Evolutionary conservation across 1,140 invertebrate genomes (phyloP), one percentile per base, ranked within the genome.

Genomic region (Steinernema khuongi): DNA sequence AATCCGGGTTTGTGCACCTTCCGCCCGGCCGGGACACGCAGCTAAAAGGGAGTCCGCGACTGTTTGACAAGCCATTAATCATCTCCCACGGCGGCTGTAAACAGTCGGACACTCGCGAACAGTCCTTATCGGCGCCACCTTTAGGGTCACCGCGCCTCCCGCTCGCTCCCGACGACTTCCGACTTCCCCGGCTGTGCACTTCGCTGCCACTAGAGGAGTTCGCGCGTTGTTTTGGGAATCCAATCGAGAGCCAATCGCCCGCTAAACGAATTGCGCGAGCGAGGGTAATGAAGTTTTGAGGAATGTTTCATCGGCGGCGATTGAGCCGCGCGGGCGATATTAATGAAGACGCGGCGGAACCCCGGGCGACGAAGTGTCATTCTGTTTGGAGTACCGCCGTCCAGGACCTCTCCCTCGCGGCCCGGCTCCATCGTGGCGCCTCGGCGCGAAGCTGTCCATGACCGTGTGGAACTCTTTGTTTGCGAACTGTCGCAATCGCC

Each of bases 21-120:
- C n/a, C 36, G 36, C 36, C 36, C 7, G 7, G 7, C n/a, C n/a
- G 7, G 36, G n/a, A 41, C n/a, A n/a, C n/a, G n/a, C n/a, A 41
- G 7, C 7, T 41, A 41, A 41, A 41, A 41, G 36, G 7, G n/a
- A n/a, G 7, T n/a, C 36, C 7, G 7, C n/a, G 7, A n/a, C 36
- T 41, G 7, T 41, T n/a, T 41, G 7, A 41, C 7, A 60, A 14
- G 11, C 19, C 50, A 60, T 60, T 60, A 60, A 60, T 60, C 50
- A 60, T 60, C 50, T n/a, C 50, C 4, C 50, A 60, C 50, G 50
- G 50, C 26, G 50, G 50, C 50, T 22, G 50, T 60, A 60, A 60
- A 11, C 50, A 22, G 7, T n/a, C 36, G 36, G 11, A 14, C 14
- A 60, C 50, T 60, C 14, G 7, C 50, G 36, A 41, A 41, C 7